Percentiles rank a stretch among this genome's conserved stretches.
These are phyloP conservation scores for Typhlomys cinereus DNA, from an alignment of 2,113 vertebrate species.

Conservation along the genomic window DNA sequence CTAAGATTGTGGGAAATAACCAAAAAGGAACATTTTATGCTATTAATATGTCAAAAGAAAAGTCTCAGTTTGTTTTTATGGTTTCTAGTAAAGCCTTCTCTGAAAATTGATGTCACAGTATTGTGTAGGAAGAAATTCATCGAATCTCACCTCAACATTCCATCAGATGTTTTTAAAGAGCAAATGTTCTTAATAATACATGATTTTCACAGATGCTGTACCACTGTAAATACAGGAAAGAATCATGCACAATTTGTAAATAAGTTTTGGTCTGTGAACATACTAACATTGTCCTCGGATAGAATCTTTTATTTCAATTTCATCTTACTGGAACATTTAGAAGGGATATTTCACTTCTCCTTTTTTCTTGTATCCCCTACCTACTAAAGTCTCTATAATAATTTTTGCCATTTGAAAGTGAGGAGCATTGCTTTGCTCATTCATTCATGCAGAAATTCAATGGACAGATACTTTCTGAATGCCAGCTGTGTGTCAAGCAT, in stretches of 20 bases:
- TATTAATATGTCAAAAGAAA: no score
- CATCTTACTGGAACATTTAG: background rate
- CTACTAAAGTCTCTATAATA: background rate
- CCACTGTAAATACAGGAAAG: background rate
- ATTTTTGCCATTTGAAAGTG: background rate
- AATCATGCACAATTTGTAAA: background rate
- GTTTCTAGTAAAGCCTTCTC: background rate
- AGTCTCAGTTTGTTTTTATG: background rate
- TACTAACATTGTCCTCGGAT: background rate
- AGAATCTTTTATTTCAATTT: background rate
- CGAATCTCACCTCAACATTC: background rate
- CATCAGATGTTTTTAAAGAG: background rate
- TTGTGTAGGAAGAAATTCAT: background rate
- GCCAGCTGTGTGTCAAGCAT: background rate
- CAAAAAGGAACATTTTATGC: no score
- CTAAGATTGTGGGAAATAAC: no score
- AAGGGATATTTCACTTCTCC: background rate
- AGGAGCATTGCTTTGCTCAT: background rate
- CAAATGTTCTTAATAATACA: background rate
- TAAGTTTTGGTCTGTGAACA: background rate
- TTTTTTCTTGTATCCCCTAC: background rate
- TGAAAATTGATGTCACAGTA: background rate
- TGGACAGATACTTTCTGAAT: background rate
- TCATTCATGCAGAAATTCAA: background rate
- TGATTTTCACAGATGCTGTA: background rate